Evolutionary conservation across 2,113 vertebrate genomes (phyloP).

Genomic region (Desmodus rotundus): DNA sequence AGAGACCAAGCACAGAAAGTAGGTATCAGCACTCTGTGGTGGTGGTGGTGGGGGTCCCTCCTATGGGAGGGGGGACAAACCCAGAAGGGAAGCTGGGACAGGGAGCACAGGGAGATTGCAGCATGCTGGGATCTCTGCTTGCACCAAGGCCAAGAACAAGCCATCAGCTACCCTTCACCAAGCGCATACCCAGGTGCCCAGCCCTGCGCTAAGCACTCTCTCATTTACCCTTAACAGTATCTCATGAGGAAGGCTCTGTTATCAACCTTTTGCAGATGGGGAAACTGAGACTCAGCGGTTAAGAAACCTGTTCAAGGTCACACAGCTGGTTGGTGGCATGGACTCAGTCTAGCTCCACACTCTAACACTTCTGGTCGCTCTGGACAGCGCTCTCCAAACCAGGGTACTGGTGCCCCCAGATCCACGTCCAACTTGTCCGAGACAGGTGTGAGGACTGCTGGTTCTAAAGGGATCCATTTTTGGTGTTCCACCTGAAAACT

Average conservation of each 20-base stretch:
- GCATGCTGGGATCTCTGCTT: not conserved
- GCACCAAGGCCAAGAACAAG: not conserved
- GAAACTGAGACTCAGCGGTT: not conserved
- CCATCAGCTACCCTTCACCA: not conserved
- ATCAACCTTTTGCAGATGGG: not conserved
- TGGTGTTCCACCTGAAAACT: not conserved
- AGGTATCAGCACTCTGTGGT: not conserved
- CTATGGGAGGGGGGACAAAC: not conserved
- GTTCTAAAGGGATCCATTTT: not conserved
- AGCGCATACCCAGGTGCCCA: not conserved
- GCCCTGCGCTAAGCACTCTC: not conserved
- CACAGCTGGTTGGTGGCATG: not conserved
- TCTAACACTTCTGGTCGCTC: not conserved
- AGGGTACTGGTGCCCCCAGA: not conserved
- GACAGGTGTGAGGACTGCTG: not conserved
- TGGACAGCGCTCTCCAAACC: not conserved
- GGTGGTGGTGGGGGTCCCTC: not conserved
- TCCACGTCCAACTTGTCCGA: not conserved
- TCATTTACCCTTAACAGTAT: not conserved
- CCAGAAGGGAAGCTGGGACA: not conserved
- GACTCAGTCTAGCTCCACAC: not conserved
- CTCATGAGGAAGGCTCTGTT: not conserved
- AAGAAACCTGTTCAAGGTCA: not conserved
- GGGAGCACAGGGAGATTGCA: not conserved
- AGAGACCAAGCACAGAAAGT: constrained; percentile 51